Evolutionary conservation across 92 coral and sea anemone genomes (phyloP), one percentile per base, ranked within the genome.

Genomic region (Plumapathes pennacea): DNA sequence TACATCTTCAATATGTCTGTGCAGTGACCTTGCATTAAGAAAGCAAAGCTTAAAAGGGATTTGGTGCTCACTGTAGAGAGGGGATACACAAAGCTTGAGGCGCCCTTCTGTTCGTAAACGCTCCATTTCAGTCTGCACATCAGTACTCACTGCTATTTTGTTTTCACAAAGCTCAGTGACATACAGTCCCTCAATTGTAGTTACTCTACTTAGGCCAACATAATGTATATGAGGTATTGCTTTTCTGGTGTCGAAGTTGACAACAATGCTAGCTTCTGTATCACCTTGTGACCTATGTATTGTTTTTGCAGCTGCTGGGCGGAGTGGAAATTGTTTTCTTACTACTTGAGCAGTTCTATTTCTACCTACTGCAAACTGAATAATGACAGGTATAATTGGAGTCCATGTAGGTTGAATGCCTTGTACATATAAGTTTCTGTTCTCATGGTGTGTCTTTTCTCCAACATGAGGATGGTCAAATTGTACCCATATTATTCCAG

Each of bases 171-270:
- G 80, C 53, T 69, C 69, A 52, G 89, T 61, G 29, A 82, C 32
- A 54, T 75, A 45, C 4, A 82, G 46, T n/a, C 89, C 83, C 23
- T 76, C 75, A 27, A 82, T 74, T 27, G 89, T 76, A 26, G 79
- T 75, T 19, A 75, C 83, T 62, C 84, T 48, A 40, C 89, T 82
- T 50, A 82, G 53, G 17, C 78, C 83, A 4, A 74, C 88, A 68
- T 85, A 78, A 61, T 85, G 90, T 52, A 72, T 78, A 42, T 84
- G 91, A 60, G 82, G 74, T 15, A 77, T 83, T 14, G 85, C 77
- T 38, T 64, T 76, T 70, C 40, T 43, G 32, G 79, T 72, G 14
- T 61, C 52, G 62, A 62, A 40, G 31, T 83, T 83, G 22, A 69
- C 90, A 49, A 77, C 85, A 51, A 83, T 43, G 65, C 62, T 39